phyloP scores from a whole-genome alignment of 2,888 invertebrate species.

The Brachynemurus nebulosus region DNA sequence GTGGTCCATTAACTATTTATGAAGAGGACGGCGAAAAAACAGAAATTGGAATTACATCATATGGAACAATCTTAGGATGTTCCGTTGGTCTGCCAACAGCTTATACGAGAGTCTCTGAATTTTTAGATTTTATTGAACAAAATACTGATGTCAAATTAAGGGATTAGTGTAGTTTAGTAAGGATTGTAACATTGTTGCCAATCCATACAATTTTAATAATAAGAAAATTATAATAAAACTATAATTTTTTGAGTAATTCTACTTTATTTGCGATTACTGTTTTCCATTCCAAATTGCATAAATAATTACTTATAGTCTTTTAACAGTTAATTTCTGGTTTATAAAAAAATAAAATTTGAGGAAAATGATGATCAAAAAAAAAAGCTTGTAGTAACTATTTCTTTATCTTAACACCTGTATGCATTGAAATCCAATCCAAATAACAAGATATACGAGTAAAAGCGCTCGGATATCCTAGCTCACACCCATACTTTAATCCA shows the following conservation, averaged over 20 bases:
- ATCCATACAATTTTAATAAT: too few species aligned
- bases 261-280: too few species aligned
- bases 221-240: too few species aligned
- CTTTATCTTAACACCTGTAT: constrained; percentile 7
- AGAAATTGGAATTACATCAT: constrained; percentile 21
- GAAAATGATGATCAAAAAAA: too few species aligned
- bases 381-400: too few species aligned
- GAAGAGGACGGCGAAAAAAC: constrained; percentile 10
- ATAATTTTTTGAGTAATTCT: too few species aligned
- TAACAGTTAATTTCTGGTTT: too few species aligned
- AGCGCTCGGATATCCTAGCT: constrained; percentile 19
- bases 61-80: constrained; percentile 20
- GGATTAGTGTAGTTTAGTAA: too few species aligned
- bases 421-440: constrained; percentile 19
- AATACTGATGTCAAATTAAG: constrained; percentile 9
- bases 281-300: too few species aligned
- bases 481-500: constrained; percentile 20
- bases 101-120: constrained; percentile 20
- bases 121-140: constrained; percentile 19
- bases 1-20: constrained; percentile 20
- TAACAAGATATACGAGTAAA: constrained; percentile 21
- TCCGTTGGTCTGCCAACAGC: constrained; percentile 19
- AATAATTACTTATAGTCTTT: too few species aligned
- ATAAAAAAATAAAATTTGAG: too few species aligned
- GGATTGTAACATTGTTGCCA: too few species aligned